Base-by-base conservation (phyloP, 2,888 invertebrate species). In the Hymenopus coronatus region DNA sequence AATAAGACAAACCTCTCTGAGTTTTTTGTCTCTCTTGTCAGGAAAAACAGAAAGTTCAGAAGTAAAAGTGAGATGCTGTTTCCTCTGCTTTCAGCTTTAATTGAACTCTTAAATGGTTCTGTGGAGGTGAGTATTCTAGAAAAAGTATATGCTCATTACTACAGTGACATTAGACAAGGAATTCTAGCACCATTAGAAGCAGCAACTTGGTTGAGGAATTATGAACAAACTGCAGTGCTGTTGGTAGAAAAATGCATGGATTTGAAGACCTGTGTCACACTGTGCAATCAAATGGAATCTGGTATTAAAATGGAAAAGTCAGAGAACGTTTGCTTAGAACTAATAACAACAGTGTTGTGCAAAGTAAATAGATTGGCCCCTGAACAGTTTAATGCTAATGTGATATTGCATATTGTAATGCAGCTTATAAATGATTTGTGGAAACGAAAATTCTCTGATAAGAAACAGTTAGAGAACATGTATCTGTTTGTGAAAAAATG, bases 121-220 rank as follows among this genome's bases (percentile, higher is more conserved):
- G 93, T 94, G 0, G 93, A 94, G 82, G 93, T 94, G 33, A 93
- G 20, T 14, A 12, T 96, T 40, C 92, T 96, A 6, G 91, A 92
- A 30, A 94, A 93, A 87, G 93, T 96, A 88, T 96, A 94, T 91
- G 93, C 94, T 84, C 94, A 95, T 91, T 95, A 96, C 91, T 95
- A 96, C 92, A 93, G 94, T 0, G 95, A 96, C 90, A 95, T 97
- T 81, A 92, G 94, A 87, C 95, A 96, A 92, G 94, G 95, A 90
- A 93, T 96, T 83, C 95, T 96, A 91, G 96, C 96, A 91, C 96
- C 96, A 0, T 95, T 96, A 90, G 96, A 96, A 93, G 95, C 95
- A 6, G 95, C 96, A 0, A 25, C 85, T 28, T 93, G 93, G 92
- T 91, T 93, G 89, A 90, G 91, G 88, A 94, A 95, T 89, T 95